phyloP scores from a whole-genome alignment of 2,888 invertebrate species.

The Chrysotoxum bicinctum region DNA sequence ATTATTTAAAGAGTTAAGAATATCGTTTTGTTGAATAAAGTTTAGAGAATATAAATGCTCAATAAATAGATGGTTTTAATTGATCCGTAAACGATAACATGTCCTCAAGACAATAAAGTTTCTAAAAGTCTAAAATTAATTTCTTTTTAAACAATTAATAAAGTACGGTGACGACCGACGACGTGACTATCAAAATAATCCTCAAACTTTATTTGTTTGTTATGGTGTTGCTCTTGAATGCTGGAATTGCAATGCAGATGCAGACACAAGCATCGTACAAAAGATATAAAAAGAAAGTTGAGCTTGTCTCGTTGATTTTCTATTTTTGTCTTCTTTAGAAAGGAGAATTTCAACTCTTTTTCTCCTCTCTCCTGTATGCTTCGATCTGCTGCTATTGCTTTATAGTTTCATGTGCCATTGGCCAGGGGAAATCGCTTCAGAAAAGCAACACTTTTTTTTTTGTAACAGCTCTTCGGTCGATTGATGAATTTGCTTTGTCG shows the following conservation, averaged over 20 bases:
- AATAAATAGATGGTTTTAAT: too few species aligned
- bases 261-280: neutral
- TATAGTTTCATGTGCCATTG: conserved; percentile 23
- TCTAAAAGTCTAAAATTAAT: neutral
- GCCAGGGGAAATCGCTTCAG: conserved; percentile 49
- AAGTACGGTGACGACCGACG: too few species aligned
- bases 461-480: neutral
- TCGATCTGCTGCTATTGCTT: conserved; percentile 25
- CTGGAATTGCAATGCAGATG: conserved; percentile 10
- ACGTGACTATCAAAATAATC: neutral
- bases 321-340: conserved; percentile 60
- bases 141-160: neutral
- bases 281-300: conserved; percentile 63
- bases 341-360: conserved; percentile 68
- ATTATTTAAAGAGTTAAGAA: too few species aligned
- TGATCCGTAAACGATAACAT: neutral
- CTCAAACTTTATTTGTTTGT: neutral
- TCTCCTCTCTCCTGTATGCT: neutral
- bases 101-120: too few species aligned
- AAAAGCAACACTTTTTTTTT: neutral
- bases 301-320: conserved; percentile 52
- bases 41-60: too few species aligned
- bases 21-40: too few species aligned
- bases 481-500: neutral
- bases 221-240: conserved; percentile 29